These are phyloP conservation scores for Hypothenemus hampei DNA, from an alignment of 1,140 invertebrate genomes.

Conservation along the genomic window DNA sequence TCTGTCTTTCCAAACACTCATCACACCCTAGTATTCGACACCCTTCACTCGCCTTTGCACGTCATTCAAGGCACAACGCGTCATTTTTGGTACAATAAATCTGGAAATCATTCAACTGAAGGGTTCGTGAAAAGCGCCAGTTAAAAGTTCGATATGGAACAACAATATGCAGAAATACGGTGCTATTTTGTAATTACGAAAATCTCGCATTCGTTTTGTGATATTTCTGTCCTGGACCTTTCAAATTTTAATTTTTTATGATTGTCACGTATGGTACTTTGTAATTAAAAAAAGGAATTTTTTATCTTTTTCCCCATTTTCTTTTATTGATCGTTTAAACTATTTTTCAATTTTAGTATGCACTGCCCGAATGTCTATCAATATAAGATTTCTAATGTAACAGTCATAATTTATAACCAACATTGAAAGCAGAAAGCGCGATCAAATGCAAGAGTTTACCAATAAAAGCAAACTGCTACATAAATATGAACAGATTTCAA, in stretches of 20 bases:
- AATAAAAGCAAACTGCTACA: neutral
- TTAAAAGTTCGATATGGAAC: constrained; percentile 21
- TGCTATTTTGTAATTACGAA: constrained; percentile 17
- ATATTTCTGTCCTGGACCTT: neutral
- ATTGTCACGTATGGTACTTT: neutral
- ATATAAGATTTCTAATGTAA: neutral
- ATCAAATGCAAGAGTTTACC: neutral
- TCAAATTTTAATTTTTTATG: neutral
- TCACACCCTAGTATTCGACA: constrained; percentile 26
- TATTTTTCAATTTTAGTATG: neutral
- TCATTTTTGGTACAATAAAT: constrained; percentile 33
- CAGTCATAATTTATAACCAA: neutral
- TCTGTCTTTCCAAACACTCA: constrained; percentile 25
- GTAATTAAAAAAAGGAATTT: too few relatives aligned
- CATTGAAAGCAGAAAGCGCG: neutral
- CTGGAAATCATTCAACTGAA: constrained; percentile 26
- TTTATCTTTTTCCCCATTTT: too few relatives aligned
- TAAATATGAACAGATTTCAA: neutral
- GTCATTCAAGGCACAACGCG: constrained; percentile 28
- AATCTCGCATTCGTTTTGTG: constrained; percentile 4
- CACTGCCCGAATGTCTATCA: neutral
- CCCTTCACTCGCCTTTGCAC: constrained; percentile 26
- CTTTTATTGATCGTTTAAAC: too few relatives aligned
- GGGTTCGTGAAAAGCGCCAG: constrained; percentile 26
- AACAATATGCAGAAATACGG: constrained; percentile 17